A percentile compares a stretch with the other conserved stretches of the same genome.
These are phyloP conservation scores for Ectemnius cavifrons DNA, from an alignment of 2,888 invertebrate species.

Conservation along the genomic window DNA sequence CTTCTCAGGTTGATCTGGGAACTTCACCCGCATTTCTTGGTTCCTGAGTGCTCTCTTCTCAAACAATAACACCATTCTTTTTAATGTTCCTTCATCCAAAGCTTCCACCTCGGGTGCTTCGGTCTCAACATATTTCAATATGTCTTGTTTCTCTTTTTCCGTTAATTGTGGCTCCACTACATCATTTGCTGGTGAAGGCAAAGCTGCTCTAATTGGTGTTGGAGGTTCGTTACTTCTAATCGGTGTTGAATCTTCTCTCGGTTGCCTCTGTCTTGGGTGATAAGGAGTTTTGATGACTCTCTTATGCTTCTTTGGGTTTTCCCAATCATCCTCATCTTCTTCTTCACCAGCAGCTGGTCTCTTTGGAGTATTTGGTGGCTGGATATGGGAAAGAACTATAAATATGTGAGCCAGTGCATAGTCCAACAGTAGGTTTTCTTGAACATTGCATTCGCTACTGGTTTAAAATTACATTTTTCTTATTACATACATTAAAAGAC, in stretches of 20 bases:
- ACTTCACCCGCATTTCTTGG: constrained; percentile 99
- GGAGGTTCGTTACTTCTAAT: constrained; percentile 65
- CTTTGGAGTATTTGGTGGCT: constrained; percentile 92
- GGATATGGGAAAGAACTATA: constrained; percentile 12
- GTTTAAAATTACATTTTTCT: not conserved
- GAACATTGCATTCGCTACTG: too few relatives aligned
- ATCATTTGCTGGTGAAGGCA: constrained; percentile 81
- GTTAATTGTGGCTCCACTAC: constrained; percentile 82
- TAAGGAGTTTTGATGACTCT: constrained; percentile 79
- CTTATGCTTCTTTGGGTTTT: constrained; percentile 81
- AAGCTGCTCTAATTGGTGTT: constrained; percentile 72
- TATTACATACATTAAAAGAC: too few relatives aligned
- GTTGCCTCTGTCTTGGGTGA: constrained; percentile 76
- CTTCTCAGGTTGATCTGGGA: constrained; percentile 97
- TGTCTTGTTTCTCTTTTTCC: constrained; percentile 88
- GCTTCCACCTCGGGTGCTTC: constrained; percentile 91
- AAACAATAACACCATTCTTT: constrained; percentile 93
- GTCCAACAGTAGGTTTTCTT: not conserved
- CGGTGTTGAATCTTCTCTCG: constrained; percentile 64
- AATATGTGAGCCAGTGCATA: not conserved
- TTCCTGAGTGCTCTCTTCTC: constrained; percentile 96
- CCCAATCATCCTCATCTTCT: constrained; percentile 83
- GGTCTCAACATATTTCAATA: constrained; percentile 89
- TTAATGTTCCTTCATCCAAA: constrained; percentile 92
- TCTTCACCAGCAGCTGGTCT: constrained; percentile 84